Percentiles rank a stretch among this genome's conserved stretches.
Conservation (phyloP, 2,113 vertebrate species). For the Motacilla alba region DNA sequence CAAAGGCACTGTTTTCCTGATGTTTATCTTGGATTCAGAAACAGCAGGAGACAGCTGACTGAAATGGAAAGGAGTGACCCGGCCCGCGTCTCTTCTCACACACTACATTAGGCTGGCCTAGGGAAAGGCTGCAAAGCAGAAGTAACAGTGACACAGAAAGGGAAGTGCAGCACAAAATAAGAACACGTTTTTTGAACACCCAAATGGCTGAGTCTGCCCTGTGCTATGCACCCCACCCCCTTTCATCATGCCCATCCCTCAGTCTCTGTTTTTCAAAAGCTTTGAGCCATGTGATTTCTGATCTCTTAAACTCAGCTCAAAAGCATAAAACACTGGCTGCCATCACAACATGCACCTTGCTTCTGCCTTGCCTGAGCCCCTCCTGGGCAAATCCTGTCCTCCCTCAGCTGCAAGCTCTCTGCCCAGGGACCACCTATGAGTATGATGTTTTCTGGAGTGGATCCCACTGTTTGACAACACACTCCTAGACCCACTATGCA, state of each 20-base stretch:
- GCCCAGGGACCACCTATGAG: not conserved
- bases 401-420: not conserved
- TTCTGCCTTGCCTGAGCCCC: not conserved
- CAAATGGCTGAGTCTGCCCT: not conserved
- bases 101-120: too few relatives aligned
- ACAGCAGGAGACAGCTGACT: too few relatives aligned
- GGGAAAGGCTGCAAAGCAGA: not conserved
- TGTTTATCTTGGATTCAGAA: not conserved
- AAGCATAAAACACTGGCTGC: not conserved
- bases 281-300: not conserved
- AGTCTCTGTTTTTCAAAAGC: not conserved
- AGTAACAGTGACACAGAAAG: not conserved
- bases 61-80: not conserved
- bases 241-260: not conserved
- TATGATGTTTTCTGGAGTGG: not conserved
- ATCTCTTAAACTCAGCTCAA: not conserved
- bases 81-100: rapidly evolving
- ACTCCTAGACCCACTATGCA: not conserved
- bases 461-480: not conserved
- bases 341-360: not conserved
- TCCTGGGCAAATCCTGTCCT: not conserved
- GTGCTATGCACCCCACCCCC: too few relatives aligned
- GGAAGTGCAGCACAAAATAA: not conserved
- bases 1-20: not conserved
- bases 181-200: not conserved